Conservation (phyloP, 2,888 invertebrate species). For the Synanthedon tipuliformis region DNA sequence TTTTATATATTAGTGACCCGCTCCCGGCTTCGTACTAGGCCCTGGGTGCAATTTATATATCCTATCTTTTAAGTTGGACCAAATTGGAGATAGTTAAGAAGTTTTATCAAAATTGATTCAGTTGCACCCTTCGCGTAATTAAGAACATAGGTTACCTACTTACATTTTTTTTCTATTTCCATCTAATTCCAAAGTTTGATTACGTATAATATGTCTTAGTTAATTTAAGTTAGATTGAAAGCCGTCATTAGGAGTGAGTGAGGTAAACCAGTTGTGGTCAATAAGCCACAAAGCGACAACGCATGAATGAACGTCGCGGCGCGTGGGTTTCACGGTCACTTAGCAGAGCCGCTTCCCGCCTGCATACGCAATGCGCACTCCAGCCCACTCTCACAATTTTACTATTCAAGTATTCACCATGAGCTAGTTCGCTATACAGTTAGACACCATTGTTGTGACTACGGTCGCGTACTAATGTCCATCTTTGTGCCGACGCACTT, state of each 20-base stretch:
- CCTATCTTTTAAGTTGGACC: no score
- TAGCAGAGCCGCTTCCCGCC: constrained; percentile 8
- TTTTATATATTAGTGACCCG: no score
- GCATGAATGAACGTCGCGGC: constrained; percentile 11
- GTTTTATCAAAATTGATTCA: no score
- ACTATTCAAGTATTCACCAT: background rate
- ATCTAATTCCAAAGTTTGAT: no score
- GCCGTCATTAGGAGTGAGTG: background rate
- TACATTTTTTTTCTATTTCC: no score
- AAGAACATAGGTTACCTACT: no score
- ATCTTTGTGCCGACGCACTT: background rate
- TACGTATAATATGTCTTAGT: no score
- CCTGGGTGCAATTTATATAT: no score
- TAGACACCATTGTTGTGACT: background rate
- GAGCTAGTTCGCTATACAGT: background rate
- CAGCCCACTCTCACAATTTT: constrained; percentile 1
- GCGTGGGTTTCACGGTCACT: constrained; percentile 33
- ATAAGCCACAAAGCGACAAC: constrained; percentile 21
- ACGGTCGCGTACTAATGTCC: background rate
- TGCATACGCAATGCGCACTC: constrained; percentile 7
- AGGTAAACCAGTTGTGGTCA: background rate
- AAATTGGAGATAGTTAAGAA: no score
- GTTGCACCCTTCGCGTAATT: no score
- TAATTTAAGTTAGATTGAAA: no score
- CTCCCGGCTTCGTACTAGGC: no score